phyloP scores from a whole-genome alignment of 2,888 invertebrate species.

The Clusia tigrina region DNA sequence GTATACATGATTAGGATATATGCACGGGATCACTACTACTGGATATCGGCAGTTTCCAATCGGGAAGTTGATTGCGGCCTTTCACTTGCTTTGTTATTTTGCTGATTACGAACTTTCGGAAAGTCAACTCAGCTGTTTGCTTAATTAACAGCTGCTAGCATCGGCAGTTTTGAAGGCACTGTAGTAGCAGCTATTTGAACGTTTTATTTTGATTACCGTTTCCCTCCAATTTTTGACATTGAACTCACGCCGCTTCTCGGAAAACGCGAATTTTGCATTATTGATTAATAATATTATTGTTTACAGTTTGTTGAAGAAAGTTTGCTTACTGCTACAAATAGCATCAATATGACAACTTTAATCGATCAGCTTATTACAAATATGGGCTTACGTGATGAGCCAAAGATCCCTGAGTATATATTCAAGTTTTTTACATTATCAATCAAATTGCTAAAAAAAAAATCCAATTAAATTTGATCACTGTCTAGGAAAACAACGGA shows the following conservation, averaged over 20 bases:
- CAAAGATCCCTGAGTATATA: conserved; percentile 52
- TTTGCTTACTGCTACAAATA: background rate
- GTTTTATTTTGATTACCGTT: background rate
- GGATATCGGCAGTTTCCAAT: no score
- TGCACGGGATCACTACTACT: no score
- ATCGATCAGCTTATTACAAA: conserved; percentile 56
- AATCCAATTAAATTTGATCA: background rate
- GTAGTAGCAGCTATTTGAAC: background rate
- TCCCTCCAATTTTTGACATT: conserved; percentile 10
- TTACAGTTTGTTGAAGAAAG: no score
- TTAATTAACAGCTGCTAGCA: background rate
- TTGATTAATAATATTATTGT: background rate
- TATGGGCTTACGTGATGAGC: conserved; percentile 56
- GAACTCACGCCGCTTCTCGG: conserved; percentile 2
- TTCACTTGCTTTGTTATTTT: no score
- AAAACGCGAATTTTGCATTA: conserved; percentile 7
- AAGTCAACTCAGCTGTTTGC: background rate
- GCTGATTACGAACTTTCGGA: background rate
- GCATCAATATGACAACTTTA: conserved; percentile 50
- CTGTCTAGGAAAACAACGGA: conserved; percentile 61
- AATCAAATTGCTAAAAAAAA: background rate
- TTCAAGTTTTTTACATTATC: conserved; percentile 30
- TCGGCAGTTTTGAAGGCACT: background rate
- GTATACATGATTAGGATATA: conserved; percentile 68
- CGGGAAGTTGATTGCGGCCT: background rate